These are phyloP conservation scores for Oncorhynchus gorbuscha DNA, from an alignment of 2,113 vertebrate genomes.

Conservation along the genomic window DNA sequence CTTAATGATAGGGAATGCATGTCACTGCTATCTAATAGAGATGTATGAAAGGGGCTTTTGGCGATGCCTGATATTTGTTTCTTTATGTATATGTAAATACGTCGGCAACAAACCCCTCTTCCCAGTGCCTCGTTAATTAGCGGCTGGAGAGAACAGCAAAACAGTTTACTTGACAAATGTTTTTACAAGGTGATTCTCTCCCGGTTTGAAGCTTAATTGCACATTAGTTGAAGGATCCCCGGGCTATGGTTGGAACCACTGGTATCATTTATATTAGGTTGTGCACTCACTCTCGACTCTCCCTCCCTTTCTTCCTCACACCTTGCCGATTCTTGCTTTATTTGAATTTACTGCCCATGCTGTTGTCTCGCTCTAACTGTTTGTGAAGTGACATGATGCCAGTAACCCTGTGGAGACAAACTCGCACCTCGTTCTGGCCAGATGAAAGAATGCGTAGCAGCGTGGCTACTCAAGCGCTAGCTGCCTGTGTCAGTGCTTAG, in stretches of 20 bases:
- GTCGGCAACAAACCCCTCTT: conserved; percentile 64
- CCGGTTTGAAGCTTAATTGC: conserved; percentile 76
- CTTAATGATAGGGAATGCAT: conserved; percentile 77
- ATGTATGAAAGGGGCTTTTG: conserved; percentile 65
- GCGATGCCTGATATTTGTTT: conserved; percentile 70
- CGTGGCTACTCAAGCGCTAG: conserved; percentile 16
- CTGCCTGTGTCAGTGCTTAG: conserved; percentile 14
- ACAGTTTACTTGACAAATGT: conserved; percentile 77
- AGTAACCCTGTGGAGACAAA: conserved; percentile 40
- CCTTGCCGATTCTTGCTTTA: conserved; percentile 32
- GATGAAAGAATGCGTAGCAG: conserved; percentile 39
- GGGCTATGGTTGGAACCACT: conserved; percentile 60
- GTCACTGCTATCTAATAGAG: conserved; percentile 76
- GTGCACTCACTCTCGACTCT: conserved; percentile 33
- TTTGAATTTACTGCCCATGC: conserved; percentile 46
- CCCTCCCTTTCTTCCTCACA: conserved; percentile 50
- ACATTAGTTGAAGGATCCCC: conserved; percentile 75
- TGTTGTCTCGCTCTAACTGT: conserved; percentile 23
- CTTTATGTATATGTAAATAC: conserved; percentile 74
- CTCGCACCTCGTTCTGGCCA: conserved; percentile 39
- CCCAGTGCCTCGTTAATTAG: conserved; percentile 75
- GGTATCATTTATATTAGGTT: conserved; percentile 67
- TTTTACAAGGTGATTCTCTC: conserved; percentile 80
- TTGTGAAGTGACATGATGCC: conserved; percentile 42
- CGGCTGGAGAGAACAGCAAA: conserved; percentile 60